Conservation (phyloP, 2,888 invertebrate genomes). For the Tuta absoluta region DNA sequence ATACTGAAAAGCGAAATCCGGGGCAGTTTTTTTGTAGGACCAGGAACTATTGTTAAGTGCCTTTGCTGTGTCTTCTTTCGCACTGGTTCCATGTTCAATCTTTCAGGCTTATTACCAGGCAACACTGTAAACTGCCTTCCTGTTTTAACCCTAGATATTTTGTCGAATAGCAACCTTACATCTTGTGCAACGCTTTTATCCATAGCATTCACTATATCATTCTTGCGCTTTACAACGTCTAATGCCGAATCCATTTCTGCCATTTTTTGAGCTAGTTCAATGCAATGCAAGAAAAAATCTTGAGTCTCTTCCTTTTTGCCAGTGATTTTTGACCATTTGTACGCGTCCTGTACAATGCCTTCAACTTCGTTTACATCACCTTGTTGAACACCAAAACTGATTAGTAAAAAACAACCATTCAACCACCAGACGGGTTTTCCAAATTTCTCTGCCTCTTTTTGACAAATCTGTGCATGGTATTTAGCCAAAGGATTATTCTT, state of each 20-base stretch:
- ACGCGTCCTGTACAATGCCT: not conserved
- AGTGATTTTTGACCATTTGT: not conserved
- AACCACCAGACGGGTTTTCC: conserved; percentile 11
- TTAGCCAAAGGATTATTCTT: conserved; percentile 10
- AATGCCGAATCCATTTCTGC: not conserved
- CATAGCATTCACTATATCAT: not conserved
- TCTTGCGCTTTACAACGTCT: not conserved
- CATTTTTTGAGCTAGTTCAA: not conserved
- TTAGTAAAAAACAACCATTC: conserved; percentile 14
- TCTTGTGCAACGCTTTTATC: not conserved
- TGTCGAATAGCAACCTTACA: not conserved
- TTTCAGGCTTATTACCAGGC: not conserved
- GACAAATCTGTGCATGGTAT: conserved; percentile 15
- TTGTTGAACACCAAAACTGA: conserved; percentile 2
- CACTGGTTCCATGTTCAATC: not conserved
- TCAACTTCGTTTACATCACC: not conserved
- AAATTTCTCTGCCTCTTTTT: not conserved
- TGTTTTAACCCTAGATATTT: not conserved
- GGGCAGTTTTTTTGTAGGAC: not conserved
- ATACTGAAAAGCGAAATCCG: not conserved
- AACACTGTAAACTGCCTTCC: conserved; percentile 10
- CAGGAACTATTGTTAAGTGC: conserved; percentile 1
- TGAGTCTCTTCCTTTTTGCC: not conserved
- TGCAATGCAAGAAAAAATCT: not conserved
- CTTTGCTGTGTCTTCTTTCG: not conserved